Base-by-base conservation (phyloP, 2,113 vertebrate genomes). In the Tapirus terrestris region DNA sequence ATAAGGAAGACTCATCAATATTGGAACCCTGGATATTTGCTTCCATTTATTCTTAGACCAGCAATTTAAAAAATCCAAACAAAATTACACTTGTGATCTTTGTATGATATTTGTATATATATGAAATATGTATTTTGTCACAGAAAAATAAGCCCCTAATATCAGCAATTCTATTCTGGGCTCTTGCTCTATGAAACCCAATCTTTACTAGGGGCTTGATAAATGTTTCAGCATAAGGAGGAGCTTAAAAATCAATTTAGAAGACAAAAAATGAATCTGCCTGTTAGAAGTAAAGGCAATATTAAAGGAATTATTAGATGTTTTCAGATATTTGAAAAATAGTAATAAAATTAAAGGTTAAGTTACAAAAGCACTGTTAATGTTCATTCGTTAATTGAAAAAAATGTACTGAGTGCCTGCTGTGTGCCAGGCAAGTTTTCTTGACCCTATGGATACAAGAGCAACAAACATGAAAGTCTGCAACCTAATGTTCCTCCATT, bases 271-370 rank as follows among this genome's bases (percentile, higher is more conserved):
- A 39, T 89, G 16, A 18, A 56, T 89, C 58, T 97, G 51, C 53
- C 91, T 85, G 12, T 97, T 48, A 86, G 48, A 97, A 63, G 5
- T 67, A 91, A 61, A 63, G 81, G 29, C 61, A 89, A 58, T 67
- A 72, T 65, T 77, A 81, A 93, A 94, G n/a, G 60, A 85, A 51
- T 87, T 94, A 68, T 39, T 65, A 92, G 33, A 65, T 60, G 14
- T 91, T 97, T 94, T 76, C 27, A 91, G 36, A 80, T 90, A 39
- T 91, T 89, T 88, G 20, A n/a, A 90, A 96, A 86, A 77, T 53
- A 6, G 3, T 43, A 51, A 63, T 51, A 81, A 89, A 89, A 80
- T 89, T 73, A 92, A 72, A 67, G n/a, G 1, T 61, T 93, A 94
- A 89, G 58, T 94, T 91, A 72, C 17, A 68, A 79, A 96, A 91